These are phyloP conservation scores for Caenorhabditis remanei DNA, from an alignment of 1,140 invertebrate species.

Conservation along the genomic window DNA sequence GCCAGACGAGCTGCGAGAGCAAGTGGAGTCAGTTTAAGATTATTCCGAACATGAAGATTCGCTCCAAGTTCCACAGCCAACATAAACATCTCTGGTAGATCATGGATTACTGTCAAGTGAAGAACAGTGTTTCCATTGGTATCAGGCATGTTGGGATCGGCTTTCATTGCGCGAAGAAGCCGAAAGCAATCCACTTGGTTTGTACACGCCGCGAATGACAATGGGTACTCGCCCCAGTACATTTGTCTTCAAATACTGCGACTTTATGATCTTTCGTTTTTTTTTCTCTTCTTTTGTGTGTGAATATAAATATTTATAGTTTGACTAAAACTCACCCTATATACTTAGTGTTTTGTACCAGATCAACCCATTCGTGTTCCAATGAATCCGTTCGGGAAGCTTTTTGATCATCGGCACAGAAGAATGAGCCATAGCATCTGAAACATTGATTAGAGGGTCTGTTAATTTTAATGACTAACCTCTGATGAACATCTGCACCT, in stretches of 20 bases:
- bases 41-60: constrained; percentile 87
- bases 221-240: constrained; percentile 97
- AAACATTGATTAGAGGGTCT: background rate
- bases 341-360: constrained; percentile 89
- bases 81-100: constrained; percentile 91
- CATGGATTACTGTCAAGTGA: constrained; percentile 94
- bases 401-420: constrained; percentile 96
- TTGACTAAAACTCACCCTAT: constrained; percentile 82
- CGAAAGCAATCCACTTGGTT: constrained; percentile 96
- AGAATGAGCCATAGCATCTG: constrained; percentile 90
- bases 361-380: constrained; percentile 91
- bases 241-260: constrained; percentile 84
- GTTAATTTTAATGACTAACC: constrained; percentile 76
- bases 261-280: constrained; percentile 46
- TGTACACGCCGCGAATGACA: constrained; percentile 94
- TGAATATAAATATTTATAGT: background rate
- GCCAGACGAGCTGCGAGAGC: constrained; percentile 92
- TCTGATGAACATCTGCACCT: constrained; percentile 88
- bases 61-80: constrained; percentile 92
- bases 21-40: constrained; percentile 88
- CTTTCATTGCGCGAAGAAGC: constrained; percentile 90
- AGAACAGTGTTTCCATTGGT: constrained; percentile 96
- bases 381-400: constrained; percentile 86
- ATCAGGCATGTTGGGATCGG: constrained; percentile 92
- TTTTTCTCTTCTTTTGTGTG: background rate